Conservation (phyloP, 2,888 invertebrate genomes). For the Taenaris catops region DNA sequence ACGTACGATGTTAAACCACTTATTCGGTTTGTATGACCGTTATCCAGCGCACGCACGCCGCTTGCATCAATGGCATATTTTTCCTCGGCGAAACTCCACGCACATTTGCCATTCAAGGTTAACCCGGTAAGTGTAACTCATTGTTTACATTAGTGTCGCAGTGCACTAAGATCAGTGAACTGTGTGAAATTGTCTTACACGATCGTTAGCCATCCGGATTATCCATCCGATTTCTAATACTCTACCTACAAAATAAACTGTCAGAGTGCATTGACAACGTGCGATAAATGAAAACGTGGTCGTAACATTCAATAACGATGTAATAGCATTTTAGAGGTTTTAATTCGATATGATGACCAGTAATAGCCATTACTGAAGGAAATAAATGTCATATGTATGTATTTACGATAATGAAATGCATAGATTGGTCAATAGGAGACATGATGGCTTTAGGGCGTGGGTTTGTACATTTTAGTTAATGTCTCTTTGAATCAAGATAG, state of each 20-base stretch:
- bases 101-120: conserved; percentile 75
- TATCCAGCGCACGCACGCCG: conserved; percentile 70
- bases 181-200: conserved; percentile 8
- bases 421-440: conserved; percentile 23
- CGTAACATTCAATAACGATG: conserved; percentile 1
- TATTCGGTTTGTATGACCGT: conserved; percentile 75
- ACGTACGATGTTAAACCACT: conserved; percentile 72
- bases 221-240: neutral
- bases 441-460: conserved; percentile 37
- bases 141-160: conserved; percentile 51
- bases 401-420: conserved; percentile 30
- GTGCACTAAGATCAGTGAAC: conserved; percentile 15
- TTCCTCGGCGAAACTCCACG: conserved; percentile 69
- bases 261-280: neutral
- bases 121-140: conserved; percentile 73
- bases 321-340: neutral
- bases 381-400: conserved; percentile 17
- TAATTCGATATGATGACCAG: conserved; percentile 7
- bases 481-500: conserved; percentile 43
- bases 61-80: conserved; percentile 77
- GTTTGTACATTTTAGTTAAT: conserved; percentile 37
- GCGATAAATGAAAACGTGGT: conserved; percentile 2
- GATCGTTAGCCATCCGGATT: conserved; percentile 4
- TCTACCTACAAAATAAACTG: neutral
- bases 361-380: conserved; percentile 5